Evolutionary conservation across 2,113 vertebrate species (phyloP), one percentile per base, ranked within the genome.

Genomic region (Xiphophorus maculatus): DNA sequence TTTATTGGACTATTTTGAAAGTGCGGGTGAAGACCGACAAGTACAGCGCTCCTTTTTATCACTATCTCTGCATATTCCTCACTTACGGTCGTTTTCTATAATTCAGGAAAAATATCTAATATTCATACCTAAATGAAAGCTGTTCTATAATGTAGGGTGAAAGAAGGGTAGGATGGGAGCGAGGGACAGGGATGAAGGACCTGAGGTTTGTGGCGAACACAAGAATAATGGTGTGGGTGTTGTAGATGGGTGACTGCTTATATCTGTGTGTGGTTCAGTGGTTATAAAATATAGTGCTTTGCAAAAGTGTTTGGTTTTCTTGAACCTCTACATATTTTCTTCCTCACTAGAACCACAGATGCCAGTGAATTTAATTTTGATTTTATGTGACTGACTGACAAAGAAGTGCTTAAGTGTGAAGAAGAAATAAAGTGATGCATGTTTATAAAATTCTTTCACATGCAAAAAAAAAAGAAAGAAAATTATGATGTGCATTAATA

Each of bases 121-220:
- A 92, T 93, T 93, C 90, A 93, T 92, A 92, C 87, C 86, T 89
- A 91, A 90, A 91, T 92, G 90, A 92, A 92, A 90, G 88, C 90
- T 91, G 80, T 86, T 91, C 84, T 68, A 92, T 90, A 93, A 93
- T 93, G 90, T 90, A 93, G 83, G 82, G 78, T 86, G 86, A 82
- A 86, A 84, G 76, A 81, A 65, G 73, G 42, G 40, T 61, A 63
- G 76, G 75, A 80, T 48, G 81, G 71, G 82, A 81, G 62, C 33
- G 63, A 40, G 81, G 88, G 88, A 87, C 84, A 72, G 73, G 78
- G 54, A 80, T 69, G 73, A 71, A 63, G 40, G 58, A 40, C 69
- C 63, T 64, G 63, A 82, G 84, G 75, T 82, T 58, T 32, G 15
- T 19, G 62, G 54, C 27, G 48, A 48, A 76, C 48, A 12, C 69